phyloP scores from a whole-genome alignment of 2,797 vertebrate genomes.

The Chelonia mydas region DNA sequence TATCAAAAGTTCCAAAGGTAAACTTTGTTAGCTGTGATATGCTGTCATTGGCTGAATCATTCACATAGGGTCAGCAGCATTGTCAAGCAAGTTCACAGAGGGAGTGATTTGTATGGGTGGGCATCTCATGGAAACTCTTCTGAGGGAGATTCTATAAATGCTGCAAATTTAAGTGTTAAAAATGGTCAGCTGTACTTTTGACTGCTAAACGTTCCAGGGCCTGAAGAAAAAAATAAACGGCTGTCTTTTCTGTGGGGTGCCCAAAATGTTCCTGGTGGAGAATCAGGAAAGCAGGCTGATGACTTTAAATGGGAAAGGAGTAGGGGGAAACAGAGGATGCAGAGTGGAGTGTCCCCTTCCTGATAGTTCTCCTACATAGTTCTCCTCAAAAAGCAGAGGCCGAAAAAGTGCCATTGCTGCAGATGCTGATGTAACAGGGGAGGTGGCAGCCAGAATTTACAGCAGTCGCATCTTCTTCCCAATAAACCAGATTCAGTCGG shows the following conservation, averaged over 20 bases:
- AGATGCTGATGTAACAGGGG: neutral
- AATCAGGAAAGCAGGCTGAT: neutral
- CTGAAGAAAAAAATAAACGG: neutral
- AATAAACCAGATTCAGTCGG: neutral
- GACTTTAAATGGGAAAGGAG: neutral
- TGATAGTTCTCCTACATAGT: neutral
- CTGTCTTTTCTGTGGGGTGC: neutral
- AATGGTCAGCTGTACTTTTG: neutral
- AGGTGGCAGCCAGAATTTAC: neutral
- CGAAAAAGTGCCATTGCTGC: neutral
- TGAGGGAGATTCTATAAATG: neutral
- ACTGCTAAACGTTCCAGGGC: neutral
- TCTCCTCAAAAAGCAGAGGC: neutral
- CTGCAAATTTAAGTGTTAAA: neutral
- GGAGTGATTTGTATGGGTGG: neutral
- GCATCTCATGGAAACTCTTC: neutral
- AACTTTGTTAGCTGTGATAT: neutral
- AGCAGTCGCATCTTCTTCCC: neutral
- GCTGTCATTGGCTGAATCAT: neutral
- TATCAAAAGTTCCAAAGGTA: neutral
- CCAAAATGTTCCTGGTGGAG: neutral
- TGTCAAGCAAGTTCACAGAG: neutral
- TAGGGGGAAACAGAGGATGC: neutral
- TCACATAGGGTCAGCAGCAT: neutral
- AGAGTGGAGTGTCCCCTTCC: neutral